Base-by-base conservation (phyloP, 2,888 invertebrate genomes). In the Flexamia atlantica region DNA sequence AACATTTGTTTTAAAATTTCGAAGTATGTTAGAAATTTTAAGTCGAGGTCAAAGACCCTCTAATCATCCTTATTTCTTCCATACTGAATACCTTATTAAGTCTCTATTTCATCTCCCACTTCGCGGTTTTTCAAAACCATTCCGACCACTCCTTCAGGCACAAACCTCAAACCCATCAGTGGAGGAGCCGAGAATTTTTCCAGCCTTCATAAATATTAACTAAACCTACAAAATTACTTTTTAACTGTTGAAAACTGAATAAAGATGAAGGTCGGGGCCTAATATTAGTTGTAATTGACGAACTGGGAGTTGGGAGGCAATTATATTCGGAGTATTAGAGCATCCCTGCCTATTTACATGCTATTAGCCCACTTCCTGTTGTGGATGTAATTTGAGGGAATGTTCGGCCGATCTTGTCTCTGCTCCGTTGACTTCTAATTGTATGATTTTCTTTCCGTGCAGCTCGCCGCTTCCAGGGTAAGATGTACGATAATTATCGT, bases 171-270 rank as follows among this genome's bases (percentile, higher is more conserved):
- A 4, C 4, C 36, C 36, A 7, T 36, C 28, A 3, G 64, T 64
- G 64, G 28, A 53, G 53, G 14, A 3, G 23, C 53, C 23, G 68
- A 36, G 68, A 68, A 72, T 72, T 72, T 72, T 72, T 72, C 40
- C n/a, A 30, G 5, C 40, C 28, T 46, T 76, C 57, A 79, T 79
- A 79, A 50, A 79, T 79, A 79, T 79, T 79, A 57, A 79, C 79
- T 36, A 79, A 79, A 79, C 79, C 53, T 79, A 79, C 79, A 79
- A 79, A 79, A 79, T 79, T 79, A 57, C 79, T 79, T 79, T 79
- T 79, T 79, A 79, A 79, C 79, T 17, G 57, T 74, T 25, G 82
- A 32, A 57, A 74, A 83, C 57, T 83, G 82, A 83, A 83, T 83
- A 83, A 83, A 83, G 82, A 83, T 83, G 82, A 83, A 40, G 46